A percentile compares a stretch with the other conserved stretches of the same genome.
These are phyloP conservation scores for Idaea straminata DNA, from an alignment of 2,888 invertebrate genomes.

Conservation along the genomic window DNA sequence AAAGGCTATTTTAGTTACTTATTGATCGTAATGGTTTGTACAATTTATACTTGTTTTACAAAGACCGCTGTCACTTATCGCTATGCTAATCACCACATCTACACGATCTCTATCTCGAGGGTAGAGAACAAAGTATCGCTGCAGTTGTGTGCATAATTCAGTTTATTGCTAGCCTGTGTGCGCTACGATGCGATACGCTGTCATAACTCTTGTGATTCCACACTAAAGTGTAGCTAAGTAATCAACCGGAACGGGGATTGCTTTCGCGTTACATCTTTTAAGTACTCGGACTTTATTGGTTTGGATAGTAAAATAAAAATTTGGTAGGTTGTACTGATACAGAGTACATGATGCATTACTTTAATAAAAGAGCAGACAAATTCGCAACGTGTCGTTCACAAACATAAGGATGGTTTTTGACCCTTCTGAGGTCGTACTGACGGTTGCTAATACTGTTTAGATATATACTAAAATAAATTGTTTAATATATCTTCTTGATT, in stretches of 20 bases:
- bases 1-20: background rate
- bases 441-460: no score
- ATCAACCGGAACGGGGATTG: slow-evolving; percentile 3
- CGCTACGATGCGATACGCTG: slow-evolving; percentile 41
- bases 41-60: slow-evolving; percentile 9
- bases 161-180: slow-evolving; percentile 56
- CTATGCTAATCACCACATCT: slow-evolving; percentile 21
- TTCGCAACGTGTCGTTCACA: no score
- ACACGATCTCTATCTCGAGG: slow-evolving; percentile 37
- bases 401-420: no score
- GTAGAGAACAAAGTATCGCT: slow-evolving; percentile 68
- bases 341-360: background rate
- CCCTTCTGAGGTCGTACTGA: no score
- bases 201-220: slow-evolving; percentile 53
- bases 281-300: background rate
- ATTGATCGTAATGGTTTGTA: slow-evolving; percentile 7
- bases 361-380: no score
- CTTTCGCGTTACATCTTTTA: background rate
- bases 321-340: background rate
- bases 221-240: slow-evolving; percentile 19
- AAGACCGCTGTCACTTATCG: slow-evolving; percentile 26
- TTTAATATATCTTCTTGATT: no score
- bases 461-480: no score
- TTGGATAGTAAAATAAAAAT: background rate
- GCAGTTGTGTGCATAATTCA: slow-evolving; percentile 77